Base-by-base conservation (phyloP, 2,797 vertebrate species). In the Hafferia zeledoni region DNA sequence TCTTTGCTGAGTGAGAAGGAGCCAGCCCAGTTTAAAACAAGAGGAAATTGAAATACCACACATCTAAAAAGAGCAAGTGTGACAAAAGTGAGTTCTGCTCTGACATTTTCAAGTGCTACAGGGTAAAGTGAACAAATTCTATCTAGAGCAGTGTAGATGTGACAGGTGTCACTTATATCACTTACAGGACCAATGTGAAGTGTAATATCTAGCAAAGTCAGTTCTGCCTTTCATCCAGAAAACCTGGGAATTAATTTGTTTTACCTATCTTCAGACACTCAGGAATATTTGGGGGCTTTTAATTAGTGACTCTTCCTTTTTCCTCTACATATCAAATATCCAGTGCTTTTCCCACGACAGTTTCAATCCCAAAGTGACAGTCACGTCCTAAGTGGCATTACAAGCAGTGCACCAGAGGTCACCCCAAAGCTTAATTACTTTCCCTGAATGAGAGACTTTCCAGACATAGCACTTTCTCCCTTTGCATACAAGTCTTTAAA, bases 61-160 rank as follows among this genome's bases (percentile, higher is more conserved):
- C 7, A 10, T 92, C 82, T 96, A 88, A 96, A 96, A 94, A 95
- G 94, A 93, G 89, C 63, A 93, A 96, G 75, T 87, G 89, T 93
- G 94, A 91, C 94, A 95, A 79, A 87, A 95, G 89, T 78, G 91
- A 82, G 86, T 94, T 90, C 67, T 96, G 59, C 89, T 76, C 65
- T 92, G 93, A 94, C 91, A 82, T 90, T 87, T 83, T 52, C 59
- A 89, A 81, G 86, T 83, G 59, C 76, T 75, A 17, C 49, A 33
- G 56, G 43, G 39, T 60, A 44, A 95, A 87, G 74, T 7, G 71
- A 83, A 31, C 28, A 30, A 83, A 56, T 84, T 92, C 71, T 93
- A 59, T n/a, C 83, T 87, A 25, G 59, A 85, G 69, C 37, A 75
- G 33, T 5, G n/a, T 12, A 24, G 53, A 47, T 65, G 49, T 93